Percentiles rank a stretch among this genome's conserved stretches.
Evolutionary conservation across 1,140 invertebrate genomes (phyloP).

Genomic region (Drosophila takahashii): DNA sequence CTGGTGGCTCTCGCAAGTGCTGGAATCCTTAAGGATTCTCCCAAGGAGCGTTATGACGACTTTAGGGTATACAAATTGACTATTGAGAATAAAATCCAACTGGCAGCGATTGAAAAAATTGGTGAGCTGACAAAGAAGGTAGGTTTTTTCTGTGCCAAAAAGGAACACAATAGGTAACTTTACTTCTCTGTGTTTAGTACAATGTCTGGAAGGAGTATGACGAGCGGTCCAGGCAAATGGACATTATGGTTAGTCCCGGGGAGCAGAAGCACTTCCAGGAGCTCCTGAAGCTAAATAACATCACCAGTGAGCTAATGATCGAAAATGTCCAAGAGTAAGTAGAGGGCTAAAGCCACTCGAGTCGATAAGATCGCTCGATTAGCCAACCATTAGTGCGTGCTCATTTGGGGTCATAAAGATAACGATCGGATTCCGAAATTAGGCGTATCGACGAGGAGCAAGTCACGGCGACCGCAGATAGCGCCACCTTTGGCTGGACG

Average conservation of each 20-base stretch:
- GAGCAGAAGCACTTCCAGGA: conserved; percentile 44
- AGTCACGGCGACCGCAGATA: conserved; percentile 45
- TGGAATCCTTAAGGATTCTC: conserved; percentile 27
- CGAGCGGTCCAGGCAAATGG: conserved; percentile 41
- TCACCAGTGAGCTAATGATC: conserved; percentile 58
- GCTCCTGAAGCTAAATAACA: conserved; percentile 34
- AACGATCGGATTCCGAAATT: conserved; percentile 16
- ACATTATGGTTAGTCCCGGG: conserved; percentile 70
- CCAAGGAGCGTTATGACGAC: conserved; percentile 58
- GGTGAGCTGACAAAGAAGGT: conserved; percentile 55
- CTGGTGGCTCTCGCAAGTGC: conserved; percentile 54
- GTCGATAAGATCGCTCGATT: conserved; percentile 31
- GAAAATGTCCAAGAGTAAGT: conserved; percentile 71
- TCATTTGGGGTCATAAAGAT: conserved; percentile 39
- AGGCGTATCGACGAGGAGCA: conserved; percentile 78
- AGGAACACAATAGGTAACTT: background rate
- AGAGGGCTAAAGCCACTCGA: conserved; percentile 2
- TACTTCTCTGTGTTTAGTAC: conserved; percentile 31
- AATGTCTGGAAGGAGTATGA: conserved; percentile 79
- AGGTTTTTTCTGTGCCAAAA: background rate
- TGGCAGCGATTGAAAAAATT: conserved; percentile 45
- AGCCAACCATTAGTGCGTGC: conserved; percentile 22
- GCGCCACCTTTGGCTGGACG: conserved; percentile 80
- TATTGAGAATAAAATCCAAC: conserved; percentile 53
- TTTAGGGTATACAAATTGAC: conserved; percentile 58